A percentile compares a stretch with the other conserved stretches of the same genome.
These are phyloP conservation scores for Trochalopteron elliotii DNA, from an alignment of 2,113 vertebrate species.

Conservation along the genomic window DNA sequence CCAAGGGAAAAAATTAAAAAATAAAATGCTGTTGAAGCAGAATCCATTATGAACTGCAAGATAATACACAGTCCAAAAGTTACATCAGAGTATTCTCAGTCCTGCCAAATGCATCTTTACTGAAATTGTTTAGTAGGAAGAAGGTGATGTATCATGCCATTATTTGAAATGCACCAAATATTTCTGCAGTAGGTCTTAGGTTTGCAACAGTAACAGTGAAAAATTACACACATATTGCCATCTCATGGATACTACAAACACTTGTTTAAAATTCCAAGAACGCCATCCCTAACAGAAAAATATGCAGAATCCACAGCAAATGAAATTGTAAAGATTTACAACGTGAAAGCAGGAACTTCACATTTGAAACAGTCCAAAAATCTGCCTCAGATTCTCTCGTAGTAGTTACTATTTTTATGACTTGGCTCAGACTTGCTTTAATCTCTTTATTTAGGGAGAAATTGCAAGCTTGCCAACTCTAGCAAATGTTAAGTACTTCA, in stretches of 20 bases:
- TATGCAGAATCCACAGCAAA: not conserved
- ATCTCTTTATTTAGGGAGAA: conserved; percentile 61
- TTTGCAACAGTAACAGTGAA: not conserved
- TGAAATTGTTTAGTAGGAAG: not conserved
- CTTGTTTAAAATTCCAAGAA: conserved; percentile 12
- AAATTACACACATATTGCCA: conserved; percentile 36
- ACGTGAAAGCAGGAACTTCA: not conserved
- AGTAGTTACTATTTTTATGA: conserved; percentile 64
- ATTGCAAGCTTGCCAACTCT: conserved; percentile 44
- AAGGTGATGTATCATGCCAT: not conserved
- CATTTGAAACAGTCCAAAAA: conserved; percentile 29
- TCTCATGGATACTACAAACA: conserved; percentile 49
- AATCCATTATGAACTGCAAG: not conserved
- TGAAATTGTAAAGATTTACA: conserved; percentile 11
- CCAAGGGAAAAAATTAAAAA: not conserved
- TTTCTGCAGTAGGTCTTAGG: not conserved
- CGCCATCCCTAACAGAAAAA: not conserved
- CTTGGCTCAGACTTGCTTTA: conserved; percentile 55
- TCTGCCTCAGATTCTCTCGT: conserved; percentile 34
- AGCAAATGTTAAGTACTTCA: conserved; percentile 58
- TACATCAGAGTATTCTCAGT: not conserved
- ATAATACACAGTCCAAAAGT: conserved; percentile 9
- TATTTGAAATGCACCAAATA: not conserved
- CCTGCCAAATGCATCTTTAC: conserved; percentile 13
- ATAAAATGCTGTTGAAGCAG: not conserved